These are phyloP conservation scores for Forficula auricularia DNA, from an alignment of 1,140 invertebrate species.

Conservation along the genomic window DNA sequence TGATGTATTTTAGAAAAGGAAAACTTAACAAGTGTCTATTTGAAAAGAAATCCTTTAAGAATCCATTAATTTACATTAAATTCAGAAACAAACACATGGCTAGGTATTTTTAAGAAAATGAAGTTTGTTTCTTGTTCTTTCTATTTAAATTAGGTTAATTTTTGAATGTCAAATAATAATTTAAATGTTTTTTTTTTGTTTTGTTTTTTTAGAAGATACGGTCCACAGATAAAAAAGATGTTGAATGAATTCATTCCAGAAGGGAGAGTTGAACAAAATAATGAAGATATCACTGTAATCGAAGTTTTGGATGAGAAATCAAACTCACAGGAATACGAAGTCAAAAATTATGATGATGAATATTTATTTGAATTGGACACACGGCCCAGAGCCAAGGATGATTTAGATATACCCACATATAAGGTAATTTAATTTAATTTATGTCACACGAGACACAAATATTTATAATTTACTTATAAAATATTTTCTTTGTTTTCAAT, in stretches of 20 bases:
- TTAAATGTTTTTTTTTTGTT: not conserved
- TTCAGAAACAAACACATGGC: constrained; percentile 3
- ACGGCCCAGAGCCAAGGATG: constrained; percentile 20
- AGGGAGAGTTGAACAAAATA: no score
- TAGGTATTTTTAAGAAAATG: not conserved
- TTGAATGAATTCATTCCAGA: constrained; percentile 6
- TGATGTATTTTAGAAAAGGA: no score
- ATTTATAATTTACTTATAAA: no score
- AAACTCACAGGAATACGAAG: not conserved
- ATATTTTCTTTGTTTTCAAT: not conserved
- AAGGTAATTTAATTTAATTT: constrained; percentile 19
- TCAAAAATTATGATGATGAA: not conserved
- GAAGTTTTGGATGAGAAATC: constrained; percentile 5
- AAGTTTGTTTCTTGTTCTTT: not conserved
- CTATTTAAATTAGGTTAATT: no score
- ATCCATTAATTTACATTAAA: constrained; percentile 1
- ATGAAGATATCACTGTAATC: not conserved
- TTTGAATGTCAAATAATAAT: not conserved
- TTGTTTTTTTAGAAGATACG: constrained; percentile 3
- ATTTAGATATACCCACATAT: constrained; percentile 26
- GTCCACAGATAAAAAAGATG: constrained; percentile 2
- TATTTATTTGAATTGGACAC: constrained; percentile 24
- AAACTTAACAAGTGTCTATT: no score
- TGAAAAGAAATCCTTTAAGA: no score
- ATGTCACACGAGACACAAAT: no score